These are phyloP conservation scores for Campoletis raptor DNA, from an alignment of 2,888 invertebrate genomes.

Conservation along the genomic window DNA sequence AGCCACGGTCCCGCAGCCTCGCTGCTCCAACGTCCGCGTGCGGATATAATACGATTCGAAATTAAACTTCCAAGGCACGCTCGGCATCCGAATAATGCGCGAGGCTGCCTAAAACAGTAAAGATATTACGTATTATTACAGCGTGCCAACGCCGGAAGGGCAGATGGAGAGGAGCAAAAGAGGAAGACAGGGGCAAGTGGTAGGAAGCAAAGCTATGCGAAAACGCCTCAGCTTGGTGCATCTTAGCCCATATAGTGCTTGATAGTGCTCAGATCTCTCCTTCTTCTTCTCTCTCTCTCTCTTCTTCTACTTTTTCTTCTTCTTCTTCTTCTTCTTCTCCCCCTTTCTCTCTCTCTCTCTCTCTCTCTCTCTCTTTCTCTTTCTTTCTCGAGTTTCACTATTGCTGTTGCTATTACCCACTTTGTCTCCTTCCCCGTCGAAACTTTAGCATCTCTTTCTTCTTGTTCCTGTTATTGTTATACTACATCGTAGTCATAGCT, in stretches of 20 bases:
- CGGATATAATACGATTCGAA: conserved; percentile 82
- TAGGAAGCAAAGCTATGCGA: conserved; percentile 62
- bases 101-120: conserved; percentile 83
- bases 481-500: conserved; percentile 11
- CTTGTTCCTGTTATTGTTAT: conserved; percentile 10
- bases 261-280: conserved; percentile 50
- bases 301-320: conserved; percentile 10
- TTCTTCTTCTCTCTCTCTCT: conserved; percentile 27
- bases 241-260: conserved; percentile 63
- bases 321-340: background rate
- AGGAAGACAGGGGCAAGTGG: conserved; percentile 27
- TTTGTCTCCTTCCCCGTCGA: conserved; percentile 32
- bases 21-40: conserved; percentile 68
- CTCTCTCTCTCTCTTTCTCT: conserved; percentile 6
- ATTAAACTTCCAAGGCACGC: conserved; percentile 83
- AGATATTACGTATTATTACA: conserved; percentile 84
- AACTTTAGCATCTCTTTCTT: conserved; percentile 42
- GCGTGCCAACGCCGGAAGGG: conserved; percentile 76
- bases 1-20: conserved; percentile 46
- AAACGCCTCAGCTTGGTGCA: conserved; percentile 57
- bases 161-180: conserved; percentile 33
- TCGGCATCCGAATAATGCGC: conserved; percentile 82
- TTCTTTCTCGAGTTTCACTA: background rate
- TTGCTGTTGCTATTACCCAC: conserved; percentile 27
- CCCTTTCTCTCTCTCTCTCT: background rate